Evolutionary conservation across 2,888 invertebrate species (phyloP).

Genomic region (Papilio protenor): DNA sequence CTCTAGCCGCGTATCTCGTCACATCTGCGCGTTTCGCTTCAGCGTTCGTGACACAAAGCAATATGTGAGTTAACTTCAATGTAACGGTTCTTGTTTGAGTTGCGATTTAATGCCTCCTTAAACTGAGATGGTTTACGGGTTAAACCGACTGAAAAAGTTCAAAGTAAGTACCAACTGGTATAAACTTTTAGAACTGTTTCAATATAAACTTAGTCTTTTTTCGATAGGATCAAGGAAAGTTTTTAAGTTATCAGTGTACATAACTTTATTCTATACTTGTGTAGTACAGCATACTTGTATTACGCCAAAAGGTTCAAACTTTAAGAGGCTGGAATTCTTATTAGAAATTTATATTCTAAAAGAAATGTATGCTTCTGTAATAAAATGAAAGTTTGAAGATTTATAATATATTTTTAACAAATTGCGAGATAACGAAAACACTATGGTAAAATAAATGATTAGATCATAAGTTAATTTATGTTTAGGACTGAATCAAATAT

Average conservation of each 20-base stretch:
- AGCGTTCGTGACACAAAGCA: conserved; percentile 84
- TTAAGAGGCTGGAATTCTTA: not conserved
- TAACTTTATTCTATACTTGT: not conserved
- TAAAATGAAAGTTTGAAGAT: no score
- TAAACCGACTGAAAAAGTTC: conserved; percentile 81
- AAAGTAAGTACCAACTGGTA: conserved; percentile 78
- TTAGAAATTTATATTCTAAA: no score
- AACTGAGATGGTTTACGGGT: conserved; percentile 84
- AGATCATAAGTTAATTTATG: conserved; percentile 77
- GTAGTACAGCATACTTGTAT: not conserved
- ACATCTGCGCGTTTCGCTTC: conserved; percentile 74
- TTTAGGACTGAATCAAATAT: conserved; percentile 77
- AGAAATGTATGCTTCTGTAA: no score
- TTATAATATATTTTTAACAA: no score
- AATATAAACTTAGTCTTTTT: conserved; percentile 49
- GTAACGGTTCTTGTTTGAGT: conserved; percentile 84
- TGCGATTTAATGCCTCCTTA: conserved; percentile 85
- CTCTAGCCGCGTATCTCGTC: conserved; percentile 69
- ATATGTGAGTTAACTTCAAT: conserved; percentile 84
- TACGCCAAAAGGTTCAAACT: not conserved
- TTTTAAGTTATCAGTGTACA: not conserved
- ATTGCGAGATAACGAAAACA: conserved; percentile 55
- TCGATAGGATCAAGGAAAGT: conserved; percentile 7
- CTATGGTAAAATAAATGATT: conserved; percentile 65
- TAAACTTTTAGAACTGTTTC: conserved; percentile 78